A percentile compares a stretch with the other conserved stretches of the same genome.
Conservation (phyloP, 2,113 vertebrate genomes). For the Phrynosoma blainvillii region DNA sequence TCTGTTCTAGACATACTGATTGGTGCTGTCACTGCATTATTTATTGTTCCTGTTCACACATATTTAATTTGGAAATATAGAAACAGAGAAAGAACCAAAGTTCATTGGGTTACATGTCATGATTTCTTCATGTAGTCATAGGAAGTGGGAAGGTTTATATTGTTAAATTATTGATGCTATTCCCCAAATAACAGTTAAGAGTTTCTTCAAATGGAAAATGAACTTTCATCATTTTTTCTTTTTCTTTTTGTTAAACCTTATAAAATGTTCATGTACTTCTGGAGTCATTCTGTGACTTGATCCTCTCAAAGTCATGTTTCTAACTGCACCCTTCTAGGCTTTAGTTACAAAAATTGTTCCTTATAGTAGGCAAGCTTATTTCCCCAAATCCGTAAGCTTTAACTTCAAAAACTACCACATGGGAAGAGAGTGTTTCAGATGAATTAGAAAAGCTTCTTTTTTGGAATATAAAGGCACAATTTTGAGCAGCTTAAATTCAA, state of each 20-base stretch:
- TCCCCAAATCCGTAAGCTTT: conserved; percentile 3
- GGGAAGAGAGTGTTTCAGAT: not conserved
- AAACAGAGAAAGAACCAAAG: conserved; percentile 40
- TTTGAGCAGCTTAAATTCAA: conserved; percentile 27
- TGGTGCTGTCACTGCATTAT: conserved; percentile 4
- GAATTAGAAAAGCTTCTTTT: conserved; percentile 27
- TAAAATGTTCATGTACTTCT: not conserved
- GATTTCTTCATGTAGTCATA: conserved; percentile 37
- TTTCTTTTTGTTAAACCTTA: not conserved
- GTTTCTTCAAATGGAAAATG: conserved; percentile 31
- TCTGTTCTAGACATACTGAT: not conserved
- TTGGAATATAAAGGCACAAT: not conserved
- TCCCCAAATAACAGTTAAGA: conserved; percentile 48
- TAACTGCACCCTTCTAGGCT: not conserved
- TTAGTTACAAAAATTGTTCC: conserved; percentile 37
- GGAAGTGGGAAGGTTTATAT: conserved; percentile 38
- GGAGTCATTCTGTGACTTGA: conserved; percentile 16
- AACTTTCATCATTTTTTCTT: conserved; percentile 17
- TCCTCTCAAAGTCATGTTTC: conserved; percentile 28
- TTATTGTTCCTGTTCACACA: conserved; percentile 29
- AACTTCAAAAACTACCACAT: not conserved
- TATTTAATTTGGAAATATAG: conserved; percentile 20
- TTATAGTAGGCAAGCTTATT: not conserved
- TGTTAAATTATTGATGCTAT: conserved; percentile 44
- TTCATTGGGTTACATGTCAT: not conserved